Evolutionary conservation across 2,888 invertebrate species (phyloP), one percentile per base, ranked within the genome.

Genomic region (Augiades crinisus): DNA sequence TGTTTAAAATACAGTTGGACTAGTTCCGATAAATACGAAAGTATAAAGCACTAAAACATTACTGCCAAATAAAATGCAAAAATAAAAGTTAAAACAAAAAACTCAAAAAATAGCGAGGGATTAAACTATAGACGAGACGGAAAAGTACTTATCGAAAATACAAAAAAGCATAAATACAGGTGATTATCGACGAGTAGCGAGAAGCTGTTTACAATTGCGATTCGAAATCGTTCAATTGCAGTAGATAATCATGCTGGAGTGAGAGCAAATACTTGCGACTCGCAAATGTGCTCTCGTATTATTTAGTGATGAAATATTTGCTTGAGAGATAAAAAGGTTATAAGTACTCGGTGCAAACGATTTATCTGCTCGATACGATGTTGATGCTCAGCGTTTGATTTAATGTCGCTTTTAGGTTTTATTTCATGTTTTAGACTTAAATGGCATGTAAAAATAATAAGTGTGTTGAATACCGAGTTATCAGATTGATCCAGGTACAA

Each of bases 261-360:
- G 10, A 31, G 22, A n/a, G 43, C 50, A 50, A 50, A 50, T 50
- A 50, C 49, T 50, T 50, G 36, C 7, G 19, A 13, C 10, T 17
- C 16, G 17, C 27, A 19, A 13, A 21, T 16, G 22, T 13, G 40
- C 10, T 17, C 49, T 47, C 34, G 8, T 24, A 49, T 40, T 40
- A 47, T 49, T 49, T 41, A 41, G 40, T 7, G 13, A 36, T 43
- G n/a, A 43, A 50, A 50, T 50, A 36, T 50, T 49, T 50, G 49
- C 24, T 14, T 12, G 22, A 36, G n/a, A 10, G 41, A 34, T 50
- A 34, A 50, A 43, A 41, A 31, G 34, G n/a, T n/a, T n/a, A n/a
- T n/a, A n/a, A n/a, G n/a, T n/a, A n/a, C n/a, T n/a, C n/a, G n/a
- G n/a, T n/a, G n/a, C n/a, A n/a, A n/a, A n/a, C n/a, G n/a, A n/a